Conservation (phyloP, 2,888 invertebrate genomes). For the Corythucha ciliata region DNA sequence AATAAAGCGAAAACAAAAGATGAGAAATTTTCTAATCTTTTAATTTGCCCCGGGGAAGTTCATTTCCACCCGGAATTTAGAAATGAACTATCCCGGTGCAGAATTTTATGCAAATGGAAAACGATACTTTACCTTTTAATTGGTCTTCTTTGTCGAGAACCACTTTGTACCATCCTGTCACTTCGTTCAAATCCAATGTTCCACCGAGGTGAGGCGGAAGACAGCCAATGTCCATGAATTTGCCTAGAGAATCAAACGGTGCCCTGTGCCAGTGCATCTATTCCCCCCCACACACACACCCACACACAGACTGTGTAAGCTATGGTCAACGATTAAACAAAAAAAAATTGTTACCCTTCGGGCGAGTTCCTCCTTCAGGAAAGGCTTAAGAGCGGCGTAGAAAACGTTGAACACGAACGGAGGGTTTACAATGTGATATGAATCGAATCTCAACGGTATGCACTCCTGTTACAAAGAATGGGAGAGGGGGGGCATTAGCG, state of each 20-base stretch:
- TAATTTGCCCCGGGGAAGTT: too few relatives aligned
- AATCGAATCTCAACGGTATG: conserved; percentile 44
- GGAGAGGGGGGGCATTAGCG: too few relatives aligned
- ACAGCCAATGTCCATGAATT: conserved; percentile 17
- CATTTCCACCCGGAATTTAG: too few relatives aligned
- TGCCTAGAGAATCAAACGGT: conserved; percentile 21
- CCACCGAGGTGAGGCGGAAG: conserved; percentile 29
- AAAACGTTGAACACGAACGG: conserved; percentile 44
- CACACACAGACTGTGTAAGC: neutral
- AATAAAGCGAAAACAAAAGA: too few relatives aligned
- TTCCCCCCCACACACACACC: neutral
- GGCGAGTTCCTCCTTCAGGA: conserved; percentile 35
- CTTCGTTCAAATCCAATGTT: conserved; percentile 20
- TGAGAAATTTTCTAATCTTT: too few relatives aligned
- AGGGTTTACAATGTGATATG: conserved; percentile 44
- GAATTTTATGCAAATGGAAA: too few relatives aligned
- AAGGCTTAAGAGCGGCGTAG: conserved; percentile 40
- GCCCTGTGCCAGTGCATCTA: conserved; percentile 30
- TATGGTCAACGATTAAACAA: neutral
- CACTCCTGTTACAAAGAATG: too few relatives aligned
- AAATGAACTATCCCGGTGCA: too few relatives aligned
- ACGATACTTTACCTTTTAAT: conserved; percentile 27
- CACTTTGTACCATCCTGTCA: conserved; percentile 28
- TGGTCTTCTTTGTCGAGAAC: conserved; percentile 27
- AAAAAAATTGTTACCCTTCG: conserved; percentile 31